Percentiles rank a stretch among this genome's conserved stretches.
phyloP scores from a whole-genome alignment of 2,113 vertebrate species.

The Myocastor coypus region DNA sequence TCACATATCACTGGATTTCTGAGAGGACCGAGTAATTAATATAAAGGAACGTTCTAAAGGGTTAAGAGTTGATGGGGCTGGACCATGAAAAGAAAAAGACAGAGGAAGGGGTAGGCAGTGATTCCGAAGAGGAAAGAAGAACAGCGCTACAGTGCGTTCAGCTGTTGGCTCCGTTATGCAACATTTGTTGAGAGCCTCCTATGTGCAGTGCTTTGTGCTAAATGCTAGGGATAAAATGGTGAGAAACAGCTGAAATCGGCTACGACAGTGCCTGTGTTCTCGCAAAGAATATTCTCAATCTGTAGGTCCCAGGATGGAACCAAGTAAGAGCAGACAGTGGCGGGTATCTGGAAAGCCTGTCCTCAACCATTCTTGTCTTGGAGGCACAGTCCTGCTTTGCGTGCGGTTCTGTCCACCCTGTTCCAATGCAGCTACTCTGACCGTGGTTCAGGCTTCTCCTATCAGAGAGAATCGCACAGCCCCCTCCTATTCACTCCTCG shows the following conservation, averaged over 20 bases:
- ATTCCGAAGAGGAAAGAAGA: neutral
- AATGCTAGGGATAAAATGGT: neutral
- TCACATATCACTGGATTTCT: neutral
- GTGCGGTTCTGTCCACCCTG: fast-evolving
- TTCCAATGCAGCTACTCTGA: neutral
- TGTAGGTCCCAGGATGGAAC: neutral
- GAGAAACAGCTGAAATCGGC: too few species aligned
- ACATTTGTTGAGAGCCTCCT: neutral
- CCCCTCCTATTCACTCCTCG: neutral
- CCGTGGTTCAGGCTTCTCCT: neutral
- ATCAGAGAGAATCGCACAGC: neutral
- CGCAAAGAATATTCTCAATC: neutral
- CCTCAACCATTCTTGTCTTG: neutral
- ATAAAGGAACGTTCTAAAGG: neutral
- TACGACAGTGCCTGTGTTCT: fast-evolving
- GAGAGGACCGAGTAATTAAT: neutral
- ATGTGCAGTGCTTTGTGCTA: neutral
- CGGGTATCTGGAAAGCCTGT: neutral
- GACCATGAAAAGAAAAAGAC: neutral
- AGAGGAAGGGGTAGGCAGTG: neutral
- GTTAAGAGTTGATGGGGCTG: neutral
- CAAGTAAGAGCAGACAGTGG: too few species aligned
- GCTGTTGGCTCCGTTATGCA: fast-evolving
- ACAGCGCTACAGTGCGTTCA: fast-evolving
- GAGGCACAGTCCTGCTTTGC: neutral